Percentiles rank a stretch among this genome's conserved stretches.
phyloP scores from a whole-genome alignment of 1,140 invertebrate genomes.

The Panulirus ornatus region DNA sequence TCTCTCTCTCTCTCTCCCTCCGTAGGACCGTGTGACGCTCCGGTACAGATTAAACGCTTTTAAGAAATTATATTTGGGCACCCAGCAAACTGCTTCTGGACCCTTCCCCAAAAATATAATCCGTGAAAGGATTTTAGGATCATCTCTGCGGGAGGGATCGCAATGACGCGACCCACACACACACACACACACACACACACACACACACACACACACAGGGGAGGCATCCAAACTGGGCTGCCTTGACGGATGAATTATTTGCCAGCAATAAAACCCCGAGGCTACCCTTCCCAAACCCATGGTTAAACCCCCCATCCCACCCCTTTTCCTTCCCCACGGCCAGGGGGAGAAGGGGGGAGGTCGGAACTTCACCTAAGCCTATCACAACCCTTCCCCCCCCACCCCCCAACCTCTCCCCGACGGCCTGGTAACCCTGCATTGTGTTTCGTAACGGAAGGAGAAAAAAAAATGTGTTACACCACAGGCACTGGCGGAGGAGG shows the following conservation, averaged over 20 bases:
- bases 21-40: too few species aligned
- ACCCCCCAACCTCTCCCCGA: slow-evolving; percentile 29
- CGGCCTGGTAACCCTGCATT: slow-evolving; percentile 43
- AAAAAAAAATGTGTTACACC: slow-evolving; percentile 62
- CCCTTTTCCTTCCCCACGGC: background rate
- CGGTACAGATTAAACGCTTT: too few species aligned
- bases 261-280: slow-evolving; percentile 20
- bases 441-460: slow-evolving; percentile 64
- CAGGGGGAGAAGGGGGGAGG: too few species aligned
- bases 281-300: background rate
- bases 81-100: too few species aligned
- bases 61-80: too few species aligned
- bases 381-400: background rate
- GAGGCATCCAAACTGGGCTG: background rate
- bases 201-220: background rate
- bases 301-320: background rate
- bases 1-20: too few species aligned
- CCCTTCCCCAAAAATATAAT: too few species aligned
- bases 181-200: background rate
- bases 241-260: slow-evolving; percentile 14
- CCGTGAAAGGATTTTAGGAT: too few species aligned
- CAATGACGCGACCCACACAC: background rate
- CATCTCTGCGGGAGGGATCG: too few species aligned
- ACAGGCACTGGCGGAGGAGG: slow-evolving; percentile 24
- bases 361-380: background rate